Base-by-base conservation (phyloP, 1,140 invertebrate genomes). In the Calephelis nemesis region DNA sequence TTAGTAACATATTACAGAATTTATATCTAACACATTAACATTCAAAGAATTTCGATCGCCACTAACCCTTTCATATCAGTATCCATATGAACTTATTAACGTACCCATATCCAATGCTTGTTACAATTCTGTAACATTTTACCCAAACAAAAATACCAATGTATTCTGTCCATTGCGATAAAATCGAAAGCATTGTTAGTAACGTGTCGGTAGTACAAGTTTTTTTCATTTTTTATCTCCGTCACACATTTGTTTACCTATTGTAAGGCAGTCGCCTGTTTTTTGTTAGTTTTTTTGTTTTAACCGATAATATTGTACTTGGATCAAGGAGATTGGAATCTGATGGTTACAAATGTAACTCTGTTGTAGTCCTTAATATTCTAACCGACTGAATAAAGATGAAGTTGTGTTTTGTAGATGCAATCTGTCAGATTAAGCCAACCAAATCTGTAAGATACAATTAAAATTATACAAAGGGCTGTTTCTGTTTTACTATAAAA, bases 221-320 rank as follows among this genome's bases (percentile, higher is more conserved):
- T 76, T 73, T 75, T 75, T 82, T 81, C 78, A 79, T 78, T 76
- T 77, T 75, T 70, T 78, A 78, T 83, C 83, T 75, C 71, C 68
- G 72, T 79, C 76, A 71, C 77, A 79, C 75, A 79, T 84, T 83
- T 79, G 77, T 84, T 77, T 69, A 62, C 52, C 76, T 76, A 84
- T 84, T 84, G 82, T 84, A 71, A 66, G 66, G 45, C 82, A 74
- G 69, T 78, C 79, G 73, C 67, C 74, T 70, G 69, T 79, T 75
- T 76, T 77, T 60, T 30, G 11, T 60, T 30, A 39, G 30, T 67
- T 74, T 80, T 78, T 82, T 82, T 78, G 73, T 78, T 74, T 74
- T 72, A 70, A 72, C 75, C 76, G 84, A 86, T 86, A 82, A 83
- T 85, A 87, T 87, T 87, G 84, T 87, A 79, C 83, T 77, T 72